Evolutionary conservation across 1,140 invertebrate species (phyloP).

Genomic region (Metopolophium dirhodum): DNA sequence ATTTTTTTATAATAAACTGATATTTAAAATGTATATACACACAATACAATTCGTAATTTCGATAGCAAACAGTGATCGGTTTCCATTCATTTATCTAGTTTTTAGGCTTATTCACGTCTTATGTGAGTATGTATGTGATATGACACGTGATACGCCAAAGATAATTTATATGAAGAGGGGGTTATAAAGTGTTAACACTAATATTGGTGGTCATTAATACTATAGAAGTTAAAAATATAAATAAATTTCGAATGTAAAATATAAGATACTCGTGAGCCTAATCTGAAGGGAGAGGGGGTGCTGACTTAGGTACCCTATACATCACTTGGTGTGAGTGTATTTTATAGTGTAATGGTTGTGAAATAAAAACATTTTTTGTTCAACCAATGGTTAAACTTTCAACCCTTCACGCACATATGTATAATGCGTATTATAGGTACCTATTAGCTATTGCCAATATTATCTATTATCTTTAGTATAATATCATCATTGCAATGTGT

Average conservation of each 20-base stretch:
- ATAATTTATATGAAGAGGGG: neutral
- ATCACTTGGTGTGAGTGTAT: neutral
- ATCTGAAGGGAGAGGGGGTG: neutral
- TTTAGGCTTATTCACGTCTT: neutral
- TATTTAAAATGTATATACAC: too few species aligned
- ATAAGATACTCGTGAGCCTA: neutral
- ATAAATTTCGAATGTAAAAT: neutral
- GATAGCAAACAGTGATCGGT: neutral
- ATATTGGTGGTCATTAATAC: too few species aligned
- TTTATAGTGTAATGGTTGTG: neutral
- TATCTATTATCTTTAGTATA: too few species aligned
- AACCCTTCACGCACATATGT: neutral
- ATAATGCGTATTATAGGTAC: neutral
- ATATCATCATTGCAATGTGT: neutral
- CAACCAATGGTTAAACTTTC: neutral
- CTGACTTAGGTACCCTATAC: neutral
- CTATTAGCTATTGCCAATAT: too few species aligned
- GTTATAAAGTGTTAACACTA: too few species aligned
- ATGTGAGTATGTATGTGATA: too few species aligned
- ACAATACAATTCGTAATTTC: neutral
- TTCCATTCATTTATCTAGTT: neutral
- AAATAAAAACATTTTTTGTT: neutral
- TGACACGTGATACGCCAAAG: too few species aligned
- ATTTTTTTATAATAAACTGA: neutral
- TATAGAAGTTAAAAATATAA: neutral